phyloP scores from a whole-genome alignment of 2,888 invertebrate genomes.

The Volucella bombylans region DNA sequence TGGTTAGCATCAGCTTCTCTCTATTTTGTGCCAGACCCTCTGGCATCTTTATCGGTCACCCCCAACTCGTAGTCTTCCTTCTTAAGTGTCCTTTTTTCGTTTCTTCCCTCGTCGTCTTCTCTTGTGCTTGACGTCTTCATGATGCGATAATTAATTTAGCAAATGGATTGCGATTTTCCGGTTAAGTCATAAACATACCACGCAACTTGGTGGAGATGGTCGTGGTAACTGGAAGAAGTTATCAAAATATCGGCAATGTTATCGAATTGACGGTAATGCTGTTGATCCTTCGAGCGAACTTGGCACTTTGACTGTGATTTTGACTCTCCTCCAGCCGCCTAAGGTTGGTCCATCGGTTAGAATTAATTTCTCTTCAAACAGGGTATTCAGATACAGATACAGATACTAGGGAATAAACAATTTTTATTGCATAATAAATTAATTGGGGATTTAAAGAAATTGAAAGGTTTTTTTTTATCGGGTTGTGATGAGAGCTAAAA shows the following conservation, averaged over 20 bases:
- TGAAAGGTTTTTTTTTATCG: constrained; percentile 12
- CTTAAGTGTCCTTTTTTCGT: not conserved
- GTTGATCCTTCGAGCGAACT: too few species aligned
- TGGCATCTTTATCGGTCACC: constrained; percentile 4
- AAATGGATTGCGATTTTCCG: constrained; percentile 45
- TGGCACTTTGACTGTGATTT: too few species aligned
- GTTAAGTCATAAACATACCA: constrained; percentile 42
- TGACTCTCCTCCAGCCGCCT: too few species aligned
- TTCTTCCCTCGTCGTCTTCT: not conserved
- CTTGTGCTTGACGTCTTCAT: not conserved
- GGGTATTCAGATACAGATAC: not conserved
- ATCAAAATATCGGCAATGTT: constrained; percentile 6
- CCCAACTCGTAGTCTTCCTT: not conserved
- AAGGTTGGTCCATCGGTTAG: not conserved
- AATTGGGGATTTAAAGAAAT: constrained; percentile 9
- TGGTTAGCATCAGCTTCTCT: constrained; percentile 23
- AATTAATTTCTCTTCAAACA: not conserved
- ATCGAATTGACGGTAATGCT: not conserved
- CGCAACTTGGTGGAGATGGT: not conserved
- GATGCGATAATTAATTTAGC: constrained; percentile 39
- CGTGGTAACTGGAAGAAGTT: constrained; percentile 2
- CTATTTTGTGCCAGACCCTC: not conserved
- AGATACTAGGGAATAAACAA: constrained; percentile 15
- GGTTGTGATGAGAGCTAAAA: constrained; percentile 5
- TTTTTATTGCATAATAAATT: constrained; percentile 47